These are phyloP conservation scores for Heloderma charlesbogerti DNA, from an alignment of 2,113 vertebrate species.

Conservation along the genomic window DNA sequence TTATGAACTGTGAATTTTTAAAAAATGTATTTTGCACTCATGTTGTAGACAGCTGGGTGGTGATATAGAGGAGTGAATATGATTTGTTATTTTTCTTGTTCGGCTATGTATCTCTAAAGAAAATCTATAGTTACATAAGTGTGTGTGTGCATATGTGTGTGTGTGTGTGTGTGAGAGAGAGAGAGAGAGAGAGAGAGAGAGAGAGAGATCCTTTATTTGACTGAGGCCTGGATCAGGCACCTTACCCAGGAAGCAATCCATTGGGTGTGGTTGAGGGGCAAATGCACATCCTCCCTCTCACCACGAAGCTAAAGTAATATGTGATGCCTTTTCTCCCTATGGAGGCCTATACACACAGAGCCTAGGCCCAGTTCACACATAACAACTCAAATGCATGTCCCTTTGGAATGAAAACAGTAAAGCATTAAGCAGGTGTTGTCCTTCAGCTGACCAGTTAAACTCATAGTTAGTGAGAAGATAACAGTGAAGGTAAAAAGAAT, in stretches of 20 bases:
- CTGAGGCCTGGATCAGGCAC: too few species aligned
- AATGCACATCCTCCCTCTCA: too few species aligned
- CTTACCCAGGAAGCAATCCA: too few species aligned
- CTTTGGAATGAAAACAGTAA: not conserved
- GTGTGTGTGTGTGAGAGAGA: too few species aligned
- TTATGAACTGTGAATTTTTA: not conserved
- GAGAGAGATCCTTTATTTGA: too few species aligned
- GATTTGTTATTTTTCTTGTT: not conserved
- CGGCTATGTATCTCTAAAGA: not conserved
- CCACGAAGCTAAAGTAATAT: too few species aligned
- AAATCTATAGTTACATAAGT: not conserved
- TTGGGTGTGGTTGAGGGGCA: too few species aligned
- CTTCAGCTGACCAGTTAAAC: not conserved
- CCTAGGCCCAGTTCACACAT: not conserved
- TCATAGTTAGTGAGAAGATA: not conserved
- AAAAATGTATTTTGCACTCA: not conserved
- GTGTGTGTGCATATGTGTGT: too few species aligned
- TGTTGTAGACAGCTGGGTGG: not conserved
- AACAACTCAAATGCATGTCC: too few species aligned
- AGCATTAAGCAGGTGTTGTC: not conserved
- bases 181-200: too few species aligned
- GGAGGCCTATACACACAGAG: too few species aligned
- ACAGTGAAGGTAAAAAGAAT: not conserved
- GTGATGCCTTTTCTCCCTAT: too few species aligned
- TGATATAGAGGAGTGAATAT: not conserved